These are phyloP conservation scores for Palythoa caribaeorum DNA, from an alignment of 92 coral and sea anemone species.

Conservation along the genomic window DNA sequence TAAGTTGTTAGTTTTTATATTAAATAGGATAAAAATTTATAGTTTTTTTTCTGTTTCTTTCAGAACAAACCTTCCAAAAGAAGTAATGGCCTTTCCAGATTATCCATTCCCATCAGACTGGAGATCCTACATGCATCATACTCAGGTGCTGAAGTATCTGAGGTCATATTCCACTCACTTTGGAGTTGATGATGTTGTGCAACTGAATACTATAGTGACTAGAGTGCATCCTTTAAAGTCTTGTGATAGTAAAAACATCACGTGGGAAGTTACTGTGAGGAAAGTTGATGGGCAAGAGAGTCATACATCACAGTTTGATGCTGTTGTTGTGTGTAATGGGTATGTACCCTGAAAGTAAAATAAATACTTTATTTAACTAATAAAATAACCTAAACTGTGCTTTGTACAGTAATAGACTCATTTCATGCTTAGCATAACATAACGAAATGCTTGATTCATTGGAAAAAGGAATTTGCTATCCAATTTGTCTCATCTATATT, in stretches of 20 bases:
- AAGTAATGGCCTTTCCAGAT: constrained; percentile 90
- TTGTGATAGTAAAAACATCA: constrained; percentile 28
- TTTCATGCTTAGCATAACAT: no score
- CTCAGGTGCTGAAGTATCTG: constrained; percentile 71
- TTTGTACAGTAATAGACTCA: no score
- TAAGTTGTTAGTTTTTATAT: no score
- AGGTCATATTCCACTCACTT: constrained; percentile 79
- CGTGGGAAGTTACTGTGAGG: constrained; percentile 81
- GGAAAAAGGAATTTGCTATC: no score
- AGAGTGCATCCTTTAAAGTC: constrained; percentile 66
- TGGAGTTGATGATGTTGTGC: constrained; percentile 64
- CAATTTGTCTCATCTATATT: no score
- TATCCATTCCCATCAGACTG: constrained; percentile 78
- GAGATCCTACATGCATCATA: constrained; percentile 69
- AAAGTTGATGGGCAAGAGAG: constrained; percentile 56
- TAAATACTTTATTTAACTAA: no score
- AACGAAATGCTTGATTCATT: no score
- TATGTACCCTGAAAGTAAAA: constrained; percentile 28
- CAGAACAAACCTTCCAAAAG: constrained; percentile 92
- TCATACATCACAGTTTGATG: constrained; percentile 65
- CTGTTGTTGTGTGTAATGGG: constrained; percentile 93
- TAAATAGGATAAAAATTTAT: no score
- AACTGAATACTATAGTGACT: constrained; percentile 67
- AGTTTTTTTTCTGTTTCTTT: no score
- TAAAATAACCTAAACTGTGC: no score